Conservation (phyloP, 2,113 vertebrate species). For the Petrocephalus zakoni region DNA sequence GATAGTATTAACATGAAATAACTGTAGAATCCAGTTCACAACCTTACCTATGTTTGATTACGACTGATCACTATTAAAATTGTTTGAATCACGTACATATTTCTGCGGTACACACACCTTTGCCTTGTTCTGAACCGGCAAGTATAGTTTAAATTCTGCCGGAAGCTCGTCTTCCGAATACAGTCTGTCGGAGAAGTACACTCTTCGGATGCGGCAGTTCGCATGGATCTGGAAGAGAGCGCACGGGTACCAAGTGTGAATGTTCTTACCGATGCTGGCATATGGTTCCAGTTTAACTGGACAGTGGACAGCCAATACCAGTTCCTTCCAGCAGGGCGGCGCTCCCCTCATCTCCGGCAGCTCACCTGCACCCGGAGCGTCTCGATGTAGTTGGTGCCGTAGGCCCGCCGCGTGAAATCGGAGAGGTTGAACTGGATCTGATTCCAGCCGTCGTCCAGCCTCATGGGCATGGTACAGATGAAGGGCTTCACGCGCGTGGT, state of each 20-base stretch:
- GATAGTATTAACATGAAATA: background rate
- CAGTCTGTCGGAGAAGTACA: constrained; percentile 94
- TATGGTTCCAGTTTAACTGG: background rate
- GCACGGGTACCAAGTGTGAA: background rate
- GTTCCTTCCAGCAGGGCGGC: background rate
- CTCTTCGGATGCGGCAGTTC: constrained; percentile 89
- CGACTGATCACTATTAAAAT: background rate
- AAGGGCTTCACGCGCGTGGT: constrained; percentile 92
- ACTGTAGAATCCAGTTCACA: background rate
- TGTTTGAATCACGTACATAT: background rate
- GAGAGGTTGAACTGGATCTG: constrained; percentile 96
- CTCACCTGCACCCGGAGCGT: constrained; percentile 88
- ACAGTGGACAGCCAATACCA: background rate
- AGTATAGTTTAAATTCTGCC: constrained; percentile 91
- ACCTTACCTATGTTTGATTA: background rate
- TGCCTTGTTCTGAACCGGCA: constrained; percentile 90
- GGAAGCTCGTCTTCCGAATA: constrained; percentile 95
- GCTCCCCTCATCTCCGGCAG: background rate
- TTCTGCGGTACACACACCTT: constrained; percentile 62
- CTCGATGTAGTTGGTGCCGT: constrained; percentile 93
- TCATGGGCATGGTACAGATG: constrained; percentile 98
- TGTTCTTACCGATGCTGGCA: background rate
- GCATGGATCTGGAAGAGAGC: constrained; percentile 78
- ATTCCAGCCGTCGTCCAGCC: constrained; percentile 94
- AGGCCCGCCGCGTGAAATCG: constrained; percentile 87